These are phyloP conservation scores for Leucopsar rothschildi DNA, from an alignment of 2,113 vertebrate genomes.

Conservation along the genomic window DNA sequence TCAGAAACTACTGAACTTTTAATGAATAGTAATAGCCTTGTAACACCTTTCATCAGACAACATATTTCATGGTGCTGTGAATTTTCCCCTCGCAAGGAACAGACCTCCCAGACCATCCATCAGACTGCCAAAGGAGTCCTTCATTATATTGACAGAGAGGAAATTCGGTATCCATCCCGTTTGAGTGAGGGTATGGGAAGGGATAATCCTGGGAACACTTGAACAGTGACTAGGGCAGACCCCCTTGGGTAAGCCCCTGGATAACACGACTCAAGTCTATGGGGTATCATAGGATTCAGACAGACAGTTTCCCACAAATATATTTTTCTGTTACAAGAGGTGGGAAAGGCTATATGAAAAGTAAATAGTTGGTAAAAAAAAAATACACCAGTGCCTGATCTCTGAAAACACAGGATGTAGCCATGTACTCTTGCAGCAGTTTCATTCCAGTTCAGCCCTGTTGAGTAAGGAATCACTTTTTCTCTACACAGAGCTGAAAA, in stretches of 20 bases:
- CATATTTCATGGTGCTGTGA: background rate
- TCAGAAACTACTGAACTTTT: background rate
- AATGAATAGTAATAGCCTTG: background rate
- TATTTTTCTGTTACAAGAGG: background rate
- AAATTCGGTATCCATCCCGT: background rate
- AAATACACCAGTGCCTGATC: background rate
- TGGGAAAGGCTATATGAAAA: background rate
- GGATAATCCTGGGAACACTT: background rate
- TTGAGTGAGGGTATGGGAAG: background rate
- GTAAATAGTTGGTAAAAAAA: background rate
- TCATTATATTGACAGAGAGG: background rate
- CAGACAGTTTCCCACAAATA: background rate
- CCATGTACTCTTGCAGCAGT: background rate
- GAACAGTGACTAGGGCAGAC: background rate
- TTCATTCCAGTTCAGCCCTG: background rate
- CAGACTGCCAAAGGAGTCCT: background rate
- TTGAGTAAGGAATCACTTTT: background rate
- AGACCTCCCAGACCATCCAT: background rate
- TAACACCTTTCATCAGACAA: background rate
- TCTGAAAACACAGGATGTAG: background rate
- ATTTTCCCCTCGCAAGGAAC: background rate
- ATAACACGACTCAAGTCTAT: background rate
- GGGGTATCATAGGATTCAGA: background rate
- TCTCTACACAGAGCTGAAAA: background rate
- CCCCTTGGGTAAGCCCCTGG: background rate